phyloP scores from a whole-genome alignment of 2,797 vertebrate species.

The Chelmon rostratus region DNA sequence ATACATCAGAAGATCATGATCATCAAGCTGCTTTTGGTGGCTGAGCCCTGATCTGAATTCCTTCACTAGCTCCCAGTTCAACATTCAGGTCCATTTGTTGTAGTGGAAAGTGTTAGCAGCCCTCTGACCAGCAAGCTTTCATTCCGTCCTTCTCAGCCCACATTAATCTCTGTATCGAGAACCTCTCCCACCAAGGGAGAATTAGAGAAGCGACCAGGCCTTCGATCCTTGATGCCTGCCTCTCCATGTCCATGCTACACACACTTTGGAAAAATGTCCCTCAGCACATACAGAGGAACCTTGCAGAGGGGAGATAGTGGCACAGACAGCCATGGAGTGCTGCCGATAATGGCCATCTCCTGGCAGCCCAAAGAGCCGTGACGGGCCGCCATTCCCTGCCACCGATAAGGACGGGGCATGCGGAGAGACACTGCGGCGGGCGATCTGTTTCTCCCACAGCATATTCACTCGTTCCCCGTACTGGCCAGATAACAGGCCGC shows the following conservation, averaged over 20 bases:
- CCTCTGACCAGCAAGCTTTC: conserved; percentile 29
- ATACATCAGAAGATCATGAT: background rate
- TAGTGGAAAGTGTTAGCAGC: conserved; percentile 30
- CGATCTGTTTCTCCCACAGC: conserved; percentile 55
- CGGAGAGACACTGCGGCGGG: conserved; percentile 36
- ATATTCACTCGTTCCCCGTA: conserved; percentile 32
- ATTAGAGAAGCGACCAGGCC: conserved; percentile 37
- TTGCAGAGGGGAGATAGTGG: conserved; percentile 75
- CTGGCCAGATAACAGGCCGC: conserved; percentile 57
- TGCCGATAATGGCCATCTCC: conserved; percentile 78
- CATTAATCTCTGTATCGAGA: conserved; percentile 65
- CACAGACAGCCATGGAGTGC: conserved; percentile 68
- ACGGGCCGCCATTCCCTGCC: conserved; percentile 66
- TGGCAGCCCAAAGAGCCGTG: conserved; percentile 75
- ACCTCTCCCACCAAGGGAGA: conserved; percentile 44
- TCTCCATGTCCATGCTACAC: conserved; percentile 25
- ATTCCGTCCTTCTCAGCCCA: background rate
- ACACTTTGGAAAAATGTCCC: conserved; percentile 56
- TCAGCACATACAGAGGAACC: conserved; percentile 69
- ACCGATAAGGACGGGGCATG: conserved; percentile 71
- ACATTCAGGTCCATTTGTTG: conserved; percentile 22
- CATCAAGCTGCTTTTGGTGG: background rate
- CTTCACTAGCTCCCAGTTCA: background rate
- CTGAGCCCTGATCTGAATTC: background rate
- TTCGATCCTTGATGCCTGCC: conserved; percentile 50